Base-by-base conservation (phyloP, 2,113 vertebrate species). In the Numida meleagris region DNA sequence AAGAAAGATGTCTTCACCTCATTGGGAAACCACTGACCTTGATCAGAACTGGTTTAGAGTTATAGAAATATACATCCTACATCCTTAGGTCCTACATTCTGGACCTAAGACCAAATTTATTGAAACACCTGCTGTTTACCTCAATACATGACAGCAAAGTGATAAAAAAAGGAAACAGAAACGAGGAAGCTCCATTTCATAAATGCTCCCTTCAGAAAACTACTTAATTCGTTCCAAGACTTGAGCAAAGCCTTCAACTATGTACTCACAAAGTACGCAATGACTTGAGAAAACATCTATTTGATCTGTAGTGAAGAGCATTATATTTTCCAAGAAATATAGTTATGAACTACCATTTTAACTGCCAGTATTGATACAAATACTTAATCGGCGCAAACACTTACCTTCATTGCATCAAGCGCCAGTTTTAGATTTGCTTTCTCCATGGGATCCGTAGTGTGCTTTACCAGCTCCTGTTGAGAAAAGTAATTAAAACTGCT, bases 371-470 rank as follows among this genome's bases (percentile, higher is more conserved):
- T 25, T 25, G 18, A 46, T 40, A 48, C 10, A 88, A 53, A 85
- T 16, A 61, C 6, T 62, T 65, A 33, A 27, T 21, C 58, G 24
- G 27, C 34, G 18, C 17, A 25, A 82, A 75, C 10, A 33, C 83
- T 97, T 94, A 99, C 99, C 98, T 99, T 99, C 99, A 99, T 99
- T 9, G 99, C 99, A 70, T 99, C 99, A 55, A 99, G 97, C 3
- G 99, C 99, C 71, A 96, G 96, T 71, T 98, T 98, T n/a, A 99
- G 97, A 92, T 99, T 99, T 15, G 95, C 96, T 94, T 99, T 99
- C 82, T 99, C 98, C 1, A 84, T 66, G 65, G 96, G 53, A 59
- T 99, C 99, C 5, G 98, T 98, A 71, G 99, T 99, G 92, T 99
- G 99, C 88, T 99, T 99, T 55, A 99, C 98, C 94, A 99, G 98